A percentile compares a stretch with the other conserved stretches of the same genome.
phyloP scores from a whole-genome alignment of 2,888 invertebrate genomes.

The Scaptomyza parva region DNA sequence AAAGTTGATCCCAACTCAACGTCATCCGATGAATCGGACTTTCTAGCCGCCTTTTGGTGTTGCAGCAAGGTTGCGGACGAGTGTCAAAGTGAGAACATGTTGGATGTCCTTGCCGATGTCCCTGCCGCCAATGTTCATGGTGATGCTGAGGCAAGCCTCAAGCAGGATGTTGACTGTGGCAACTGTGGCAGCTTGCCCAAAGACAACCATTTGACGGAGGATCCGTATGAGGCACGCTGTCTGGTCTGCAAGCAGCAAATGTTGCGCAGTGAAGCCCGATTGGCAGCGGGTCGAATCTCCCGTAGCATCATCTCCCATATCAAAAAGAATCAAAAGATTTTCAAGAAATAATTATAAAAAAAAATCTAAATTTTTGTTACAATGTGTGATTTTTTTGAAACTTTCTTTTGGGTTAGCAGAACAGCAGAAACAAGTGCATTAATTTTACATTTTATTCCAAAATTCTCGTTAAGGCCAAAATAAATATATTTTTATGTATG shows the following conservation, averaged over 20 bases:
- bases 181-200: neutral
- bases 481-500: neutral
- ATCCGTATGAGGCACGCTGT: slow-evolving; percentile 8
- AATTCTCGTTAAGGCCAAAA: slow-evolving; percentile 9
- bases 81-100: neutral
- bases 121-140: neutral
- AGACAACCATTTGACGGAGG: neutral
- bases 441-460: neutral
- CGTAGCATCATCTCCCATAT: slow-evolving; percentile 30
- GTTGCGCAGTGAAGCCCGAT: slow-evolving; percentile 8
- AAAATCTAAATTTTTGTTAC: neutral
- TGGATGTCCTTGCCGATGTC: neutral
- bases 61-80: neutral
- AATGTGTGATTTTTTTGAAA: neutral
- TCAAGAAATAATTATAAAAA: slow-evolving; percentile 48
- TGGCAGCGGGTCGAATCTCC: slow-evolving; percentile 22
- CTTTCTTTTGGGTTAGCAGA: neutral
- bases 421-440: neutral
- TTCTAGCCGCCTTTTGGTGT: slow-evolving; percentile 42
- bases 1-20: slow-evolving; percentile 5
- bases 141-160: neutral
- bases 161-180: neutral
- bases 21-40: slow-evolving; percentile 53
- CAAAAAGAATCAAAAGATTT: slow-evolving; percentile 49
- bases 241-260: slow-evolving; percentile 17